Evolutionary conservation across 2,888 invertebrate genomes (phyloP), one percentile per base, ranked within the genome.

Genomic region (Pinctada fucata): DNA sequence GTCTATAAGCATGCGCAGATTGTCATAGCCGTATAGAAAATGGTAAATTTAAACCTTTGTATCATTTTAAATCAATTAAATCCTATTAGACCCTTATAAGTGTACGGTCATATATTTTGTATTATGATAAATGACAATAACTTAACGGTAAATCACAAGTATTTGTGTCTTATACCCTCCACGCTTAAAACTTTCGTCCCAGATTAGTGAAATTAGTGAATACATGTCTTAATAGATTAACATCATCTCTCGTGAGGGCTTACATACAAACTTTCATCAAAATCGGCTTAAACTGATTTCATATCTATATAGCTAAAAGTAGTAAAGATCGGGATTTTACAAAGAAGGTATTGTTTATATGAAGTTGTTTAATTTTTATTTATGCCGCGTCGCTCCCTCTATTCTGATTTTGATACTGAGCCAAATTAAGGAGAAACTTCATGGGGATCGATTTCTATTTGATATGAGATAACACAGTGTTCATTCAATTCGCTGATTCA

Each of bases 61-160:
- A 10, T 10, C 13, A 6, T 10, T 58, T 58, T 58, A 58, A 58
- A 58, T 58, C 58, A 58, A 58, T 58, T 58, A 58, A 58, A 58
- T 58, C 58, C 58, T 58, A 58, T 58, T 58, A 58, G 13, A 13
- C 31, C 31, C 8, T 58, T 58, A 13, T 6, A 58, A 58, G 58
- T 58, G 13, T 58, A 58, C 13, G 58, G 13, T 58, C 58, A 13
- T 13, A 58, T 58, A 58, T 58, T 58, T 58, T 10, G 58, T 58
- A 58, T 58, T 58, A 58, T 58, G 58, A 58, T 58, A 58, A 10
- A 58, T 58, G 58, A 58, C 58, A 58, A 58, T 58, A 58, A 58
- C 58, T 58, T 58, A 13, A 58, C 58, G 6, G 58, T 58, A 58
- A 58, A 58, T 58, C 58, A 58, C 58, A 10, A 6, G 6, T 58